These are phyloP conservation scores for Lasioglossum albipes DNA, from an alignment of 1,140 invertebrate genomes.

Conservation along the genomic window DNA sequence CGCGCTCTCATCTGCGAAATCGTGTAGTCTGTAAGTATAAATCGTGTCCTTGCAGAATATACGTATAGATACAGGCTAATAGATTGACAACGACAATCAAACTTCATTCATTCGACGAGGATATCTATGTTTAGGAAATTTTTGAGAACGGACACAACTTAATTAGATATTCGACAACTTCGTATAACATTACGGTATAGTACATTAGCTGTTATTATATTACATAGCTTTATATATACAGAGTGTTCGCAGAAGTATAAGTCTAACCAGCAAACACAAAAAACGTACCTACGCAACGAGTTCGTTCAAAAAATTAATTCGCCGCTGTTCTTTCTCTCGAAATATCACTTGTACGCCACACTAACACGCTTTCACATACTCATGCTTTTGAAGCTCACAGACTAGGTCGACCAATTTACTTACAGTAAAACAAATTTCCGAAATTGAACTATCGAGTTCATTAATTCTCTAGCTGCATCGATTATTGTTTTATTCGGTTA, in stretches of 20 bases:
- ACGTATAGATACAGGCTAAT: too few species aligned
- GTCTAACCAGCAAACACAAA: neutral
- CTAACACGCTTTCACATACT: too few species aligned
- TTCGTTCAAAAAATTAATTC: neutral
- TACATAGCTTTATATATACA: neutral
- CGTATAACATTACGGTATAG: constrained; percentile 2
- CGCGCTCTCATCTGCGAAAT: neutral
- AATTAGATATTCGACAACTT: neutral
- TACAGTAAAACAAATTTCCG: too few species aligned
- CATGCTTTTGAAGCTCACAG: too few species aligned
- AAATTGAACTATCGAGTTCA: too few species aligned
- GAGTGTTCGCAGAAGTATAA: neutral
- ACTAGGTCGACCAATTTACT: neutral
- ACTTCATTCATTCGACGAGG: neutral
- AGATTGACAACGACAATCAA: too few species aligned
- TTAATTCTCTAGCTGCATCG: neutral
- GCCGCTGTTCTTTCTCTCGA: neutral
- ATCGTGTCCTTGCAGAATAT: neutral
- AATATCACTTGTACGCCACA: too few species aligned
- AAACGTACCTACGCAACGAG: neutral
- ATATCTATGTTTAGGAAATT: neutral
- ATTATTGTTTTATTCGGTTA: neutral
- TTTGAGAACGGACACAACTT: neutral
- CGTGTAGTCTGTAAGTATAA: neutral
- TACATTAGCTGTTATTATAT: neutral